phyloP scores from a whole-genome alignment of 2,888 invertebrate species.

The Tipula helvola region DNA sequence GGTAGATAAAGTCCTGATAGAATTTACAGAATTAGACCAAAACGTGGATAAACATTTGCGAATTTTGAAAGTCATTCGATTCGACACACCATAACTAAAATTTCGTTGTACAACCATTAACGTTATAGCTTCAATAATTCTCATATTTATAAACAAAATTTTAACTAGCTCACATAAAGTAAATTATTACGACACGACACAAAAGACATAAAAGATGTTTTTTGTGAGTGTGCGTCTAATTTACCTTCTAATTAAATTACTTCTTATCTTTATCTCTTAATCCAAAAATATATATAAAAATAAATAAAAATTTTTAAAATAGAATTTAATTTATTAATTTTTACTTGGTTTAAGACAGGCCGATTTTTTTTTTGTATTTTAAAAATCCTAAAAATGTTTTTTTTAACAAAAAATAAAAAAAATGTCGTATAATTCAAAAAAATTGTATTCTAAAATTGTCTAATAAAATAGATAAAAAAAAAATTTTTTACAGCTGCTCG shows the following conservation, averaged over 20 bases:
- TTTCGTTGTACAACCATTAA: no score
- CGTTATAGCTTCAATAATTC: no score
- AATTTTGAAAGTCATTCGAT: no score
- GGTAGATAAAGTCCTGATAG: no score
- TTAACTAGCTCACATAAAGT: background rate
- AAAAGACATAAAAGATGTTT: background rate
- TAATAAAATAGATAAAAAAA: background rate
- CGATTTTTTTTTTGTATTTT: background rate
- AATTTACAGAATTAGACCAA: no score
- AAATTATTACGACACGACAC: background rate
- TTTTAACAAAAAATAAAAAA: background rate
- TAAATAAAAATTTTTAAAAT: background rate
- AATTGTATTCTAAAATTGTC: background rate
- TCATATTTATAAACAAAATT: no score
- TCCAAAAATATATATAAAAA: background rate
- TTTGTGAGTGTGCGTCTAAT: background rate
- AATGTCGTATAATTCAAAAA: background rate
- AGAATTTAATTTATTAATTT: constrained; percentile 4
- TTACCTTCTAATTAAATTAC: background rate
- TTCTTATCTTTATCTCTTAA: background rate
- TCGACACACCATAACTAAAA: no score
- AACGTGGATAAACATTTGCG: no score
- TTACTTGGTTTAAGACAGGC: background rate
- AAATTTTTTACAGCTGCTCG: background rate
- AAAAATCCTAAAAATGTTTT: background rate